Conservation (phyloP, 2,888 invertebrate species). For the Acrobasis consociella region DNA sequence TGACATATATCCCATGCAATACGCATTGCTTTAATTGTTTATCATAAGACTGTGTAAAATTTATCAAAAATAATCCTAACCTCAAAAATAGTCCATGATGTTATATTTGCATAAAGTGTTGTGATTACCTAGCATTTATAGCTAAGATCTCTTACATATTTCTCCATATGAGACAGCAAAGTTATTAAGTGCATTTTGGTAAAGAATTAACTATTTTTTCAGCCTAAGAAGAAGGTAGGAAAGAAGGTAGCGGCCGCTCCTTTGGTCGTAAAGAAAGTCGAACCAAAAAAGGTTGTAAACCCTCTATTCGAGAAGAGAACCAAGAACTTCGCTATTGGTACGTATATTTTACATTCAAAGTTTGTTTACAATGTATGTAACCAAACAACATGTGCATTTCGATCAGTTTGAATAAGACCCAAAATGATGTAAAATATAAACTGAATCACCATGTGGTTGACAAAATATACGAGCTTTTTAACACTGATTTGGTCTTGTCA, state of each 20-base stretch:
- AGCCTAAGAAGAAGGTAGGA: constrained; percentile 95
- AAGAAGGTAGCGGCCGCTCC: constrained; percentile 99
- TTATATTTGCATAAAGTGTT: constrained; percentile 49
- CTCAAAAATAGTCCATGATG: constrained; percentile 67
- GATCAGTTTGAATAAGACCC: constrained; percentile 36
- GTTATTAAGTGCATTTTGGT: neutral
- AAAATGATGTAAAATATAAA: constrained; percentile 63
- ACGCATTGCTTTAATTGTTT: neutral
- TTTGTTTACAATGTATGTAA: constrained; percentile 1
- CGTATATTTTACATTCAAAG: constrained; percentile 9
- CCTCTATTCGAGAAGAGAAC: constrained; percentile 98
- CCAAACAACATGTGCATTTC: neutral
- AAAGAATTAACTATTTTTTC: constrained; percentile 48
- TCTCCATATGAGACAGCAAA: neutral
- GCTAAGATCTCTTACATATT: constrained; percentile 62
- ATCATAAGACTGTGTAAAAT: neutral
- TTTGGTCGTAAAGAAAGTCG: constrained; percentile 94
- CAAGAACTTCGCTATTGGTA: constrained; percentile 99
- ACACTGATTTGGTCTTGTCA: constrained; percentile 74
- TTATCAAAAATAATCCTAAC: constrained; percentile 46
- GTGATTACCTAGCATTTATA: constrained; percentile 63
- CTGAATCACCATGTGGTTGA: constrained; percentile 71
- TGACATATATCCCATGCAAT: neutral
- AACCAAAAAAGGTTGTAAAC: constrained; percentile 95
- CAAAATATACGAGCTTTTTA: constrained; percentile 83